phyloP scores from a whole-genome alignment of 2,888 invertebrate species.

The Hartigia nigra region DNA sequence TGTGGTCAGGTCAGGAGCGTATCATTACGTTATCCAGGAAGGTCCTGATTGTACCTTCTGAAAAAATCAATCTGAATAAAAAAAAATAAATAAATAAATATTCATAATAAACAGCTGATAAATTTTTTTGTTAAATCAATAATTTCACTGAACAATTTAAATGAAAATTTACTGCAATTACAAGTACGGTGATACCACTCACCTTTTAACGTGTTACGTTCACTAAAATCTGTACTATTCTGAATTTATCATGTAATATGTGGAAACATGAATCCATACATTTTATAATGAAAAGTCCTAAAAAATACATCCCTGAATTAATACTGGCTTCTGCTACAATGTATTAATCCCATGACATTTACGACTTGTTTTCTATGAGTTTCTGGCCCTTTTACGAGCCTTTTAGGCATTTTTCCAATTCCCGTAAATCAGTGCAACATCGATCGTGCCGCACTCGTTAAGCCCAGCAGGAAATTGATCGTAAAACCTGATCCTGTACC shows the following conservation, averaged over 20 bases:
- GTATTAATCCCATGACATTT: slow-evolving; percentile 42
- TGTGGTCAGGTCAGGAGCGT: slow-evolving; percentile 6
- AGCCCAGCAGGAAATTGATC: slow-evolving; percentile 41
- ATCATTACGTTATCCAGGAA: not conserved
- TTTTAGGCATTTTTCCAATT: slow-evolving; percentile 24
- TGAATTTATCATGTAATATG: not conserved
- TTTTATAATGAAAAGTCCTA: not conserved
- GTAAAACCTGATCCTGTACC: slow-evolving; percentile 36
- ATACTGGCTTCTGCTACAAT: slow-evolving; percentile 25
- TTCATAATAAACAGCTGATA: too few relatives aligned
- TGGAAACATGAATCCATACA: not conserved
- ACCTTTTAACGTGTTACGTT: too few relatives aligned
- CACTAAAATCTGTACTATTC: not conserved
- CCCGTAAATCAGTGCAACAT: slow-evolving; percentile 31
- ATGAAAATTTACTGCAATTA: too few relatives aligned
- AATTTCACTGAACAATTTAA: too few relatives aligned
- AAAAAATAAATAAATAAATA: too few relatives aligned
- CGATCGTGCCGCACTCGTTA: slow-evolving; percentile 29
- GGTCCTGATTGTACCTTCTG: not conserved
- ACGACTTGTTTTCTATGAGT: slow-evolving; percentile 37
- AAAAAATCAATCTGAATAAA: not conserved
- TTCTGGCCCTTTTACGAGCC: slow-evolving; percentile 30
- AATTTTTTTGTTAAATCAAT: too few relatives aligned
- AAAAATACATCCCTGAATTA: slow-evolving; percentile 1
- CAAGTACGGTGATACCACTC: too few relatives aligned